Evolutionary conservation across 2,888 invertebrate species (phyloP).

Genomic region (Drosophila borborema): DNA sequence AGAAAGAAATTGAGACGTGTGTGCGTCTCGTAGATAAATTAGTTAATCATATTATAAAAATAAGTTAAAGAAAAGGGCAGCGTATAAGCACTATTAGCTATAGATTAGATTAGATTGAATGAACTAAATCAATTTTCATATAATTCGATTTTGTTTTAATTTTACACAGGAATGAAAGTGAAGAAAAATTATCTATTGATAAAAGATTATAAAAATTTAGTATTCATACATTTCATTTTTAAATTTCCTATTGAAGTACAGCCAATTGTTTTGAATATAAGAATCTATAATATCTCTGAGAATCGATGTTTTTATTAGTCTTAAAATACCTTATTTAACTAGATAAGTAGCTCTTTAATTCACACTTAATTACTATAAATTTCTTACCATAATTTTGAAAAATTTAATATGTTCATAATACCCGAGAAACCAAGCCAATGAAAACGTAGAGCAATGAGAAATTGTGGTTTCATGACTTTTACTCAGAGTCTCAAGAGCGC

Average conservation of each 20-base stretch:
- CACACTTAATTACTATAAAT: neutral
- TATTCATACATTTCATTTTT: no score
- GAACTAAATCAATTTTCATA: neutral
- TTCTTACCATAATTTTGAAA: neutral
- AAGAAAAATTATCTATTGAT: neutral
- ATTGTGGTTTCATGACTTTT: slow-evolving; percentile 57
- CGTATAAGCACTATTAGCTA: neutral
- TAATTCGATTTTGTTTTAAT: neutral
- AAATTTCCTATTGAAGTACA: no score
- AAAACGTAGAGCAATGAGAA: slow-evolving; percentile 44
- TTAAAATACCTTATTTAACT: no score
- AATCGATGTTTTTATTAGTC: no score
- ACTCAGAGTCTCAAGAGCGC: slow-evolving; percentile 23
- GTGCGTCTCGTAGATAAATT: slow-evolving; percentile 4
- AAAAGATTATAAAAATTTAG: no score
- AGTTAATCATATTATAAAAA: neutral
- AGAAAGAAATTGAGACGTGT: slow-evolving; percentile 4
- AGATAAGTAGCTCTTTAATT: no score
- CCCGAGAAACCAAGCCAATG: slow-evolving; percentile 1
- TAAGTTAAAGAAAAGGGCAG: neutral
- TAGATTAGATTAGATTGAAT: neutral
- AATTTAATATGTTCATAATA: slow-evolving; percentile 1
- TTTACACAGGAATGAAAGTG: neutral
- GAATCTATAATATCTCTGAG: no score
- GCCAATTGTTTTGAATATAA: no score